phyloP scores from a whole-genome alignment of 2,113 vertebrate genomes.

The Mesocricetus auratus region DNA sequence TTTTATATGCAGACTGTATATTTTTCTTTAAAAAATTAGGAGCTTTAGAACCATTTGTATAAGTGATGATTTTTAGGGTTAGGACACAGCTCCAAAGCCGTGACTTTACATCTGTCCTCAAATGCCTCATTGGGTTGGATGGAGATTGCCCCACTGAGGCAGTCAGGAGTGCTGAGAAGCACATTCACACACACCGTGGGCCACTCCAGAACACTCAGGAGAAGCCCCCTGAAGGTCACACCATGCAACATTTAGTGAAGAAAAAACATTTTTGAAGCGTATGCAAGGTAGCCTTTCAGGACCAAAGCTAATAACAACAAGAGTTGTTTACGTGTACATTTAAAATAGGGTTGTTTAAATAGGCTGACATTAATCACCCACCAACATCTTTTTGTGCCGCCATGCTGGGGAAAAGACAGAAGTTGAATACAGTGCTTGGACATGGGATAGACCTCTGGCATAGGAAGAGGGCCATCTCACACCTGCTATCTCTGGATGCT shows the following conservation, averaged over 20 bases:
- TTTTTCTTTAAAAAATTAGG: background rate
- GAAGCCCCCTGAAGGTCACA: constrained; percentile 42
- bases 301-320: constrained; percentile 39
- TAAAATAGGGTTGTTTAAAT: constrained; percentile 43
- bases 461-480: background rate
- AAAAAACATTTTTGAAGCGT: background rate
- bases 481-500: background rate
- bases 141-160: background rate
- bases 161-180: constrained; percentile 9
- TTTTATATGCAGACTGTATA: background rate
- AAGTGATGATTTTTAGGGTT: constrained; percentile 21
- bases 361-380: background rate
- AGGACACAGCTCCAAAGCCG: background rate
- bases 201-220: constrained; percentile 20
- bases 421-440: background rate
- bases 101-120: background rate
- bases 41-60: background rate
- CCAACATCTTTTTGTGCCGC: background rate
- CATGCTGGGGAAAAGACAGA: background rate
- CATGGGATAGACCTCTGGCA: background rate
- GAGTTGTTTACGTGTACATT: background rate
- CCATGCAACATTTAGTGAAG: background rate
- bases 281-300: background rate
- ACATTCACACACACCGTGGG: rapidly evolving
- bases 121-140: background rate